phyloP scores from a whole-genome alignment of 1,140 invertebrate genomes.

The Sycophila sp. region DNA sequence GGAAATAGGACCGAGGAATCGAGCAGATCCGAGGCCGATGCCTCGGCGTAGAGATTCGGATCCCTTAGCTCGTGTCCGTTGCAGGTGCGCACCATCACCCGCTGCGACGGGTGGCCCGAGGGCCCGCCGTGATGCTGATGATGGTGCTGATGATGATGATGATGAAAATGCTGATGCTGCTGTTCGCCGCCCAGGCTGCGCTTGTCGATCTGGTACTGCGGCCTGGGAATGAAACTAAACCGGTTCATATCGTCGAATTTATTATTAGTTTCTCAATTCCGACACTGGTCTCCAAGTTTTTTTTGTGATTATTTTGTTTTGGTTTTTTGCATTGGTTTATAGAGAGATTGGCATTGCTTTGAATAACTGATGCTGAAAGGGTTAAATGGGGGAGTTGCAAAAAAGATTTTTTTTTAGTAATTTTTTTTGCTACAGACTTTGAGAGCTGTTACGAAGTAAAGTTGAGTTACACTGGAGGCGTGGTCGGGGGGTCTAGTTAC shows the following conservation, averaged over 20 bases:
- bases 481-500: not conserved
- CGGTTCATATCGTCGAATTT: slow-evolving; percentile 29
- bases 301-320: slow-evolving; percentile 8
- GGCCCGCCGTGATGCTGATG: not conserved
- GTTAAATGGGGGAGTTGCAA: too few relatives aligned
- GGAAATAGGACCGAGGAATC: slow-evolving; percentile 69
- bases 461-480: too few relatives aligned
- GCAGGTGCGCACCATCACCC: slow-evolving; percentile 81
- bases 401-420: not conserved
- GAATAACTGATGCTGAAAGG: too few relatives aligned
- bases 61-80: slow-evolving; percentile 83
- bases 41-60: slow-evolving; percentile 64
- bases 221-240: slow-evolving; percentile 63
- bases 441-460: too few relatives aligned
- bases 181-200: slow-evolving; percentile 44
- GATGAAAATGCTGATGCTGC: not conserved
- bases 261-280: slow-evolving; percentile 27
- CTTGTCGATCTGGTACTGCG: slow-evolving; percentile 83
- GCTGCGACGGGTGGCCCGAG: slow-evolving; percentile 58
- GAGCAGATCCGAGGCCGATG: slow-evolving; percentile 64
- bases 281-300: not conserved
- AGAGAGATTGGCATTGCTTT: too few relatives aligned
- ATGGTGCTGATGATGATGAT: not conserved
- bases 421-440: too few relatives aligned
- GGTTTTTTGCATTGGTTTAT: too few relatives aligned